phyloP scores from a whole-genome alignment of 2,113 vertebrate genomes.

The Orcinus orca region DNA sequence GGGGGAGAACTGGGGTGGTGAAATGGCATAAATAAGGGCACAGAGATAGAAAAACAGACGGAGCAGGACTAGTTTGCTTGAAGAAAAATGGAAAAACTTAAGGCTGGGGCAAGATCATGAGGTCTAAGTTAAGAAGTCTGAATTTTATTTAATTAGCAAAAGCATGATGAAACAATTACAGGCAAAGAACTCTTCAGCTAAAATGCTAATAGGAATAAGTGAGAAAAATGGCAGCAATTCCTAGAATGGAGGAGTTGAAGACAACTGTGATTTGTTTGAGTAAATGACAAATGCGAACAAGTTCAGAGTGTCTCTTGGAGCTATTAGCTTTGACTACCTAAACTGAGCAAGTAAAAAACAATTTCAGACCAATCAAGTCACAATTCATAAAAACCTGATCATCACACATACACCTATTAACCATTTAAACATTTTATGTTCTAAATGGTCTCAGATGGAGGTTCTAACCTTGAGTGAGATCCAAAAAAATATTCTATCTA shows the following conservation, averaged over 20 bases:
- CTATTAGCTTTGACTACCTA: background rate
- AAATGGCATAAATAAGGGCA: background rate
- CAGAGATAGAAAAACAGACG: background rate
- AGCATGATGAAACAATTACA: background rate
- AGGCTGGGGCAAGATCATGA: background rate
- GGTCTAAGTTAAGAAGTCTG: background rate
- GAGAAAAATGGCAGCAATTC: constrained; percentile 2
- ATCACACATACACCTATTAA: background rate
- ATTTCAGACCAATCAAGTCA: constrained; percentile 23
- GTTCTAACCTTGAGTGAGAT: background rate
- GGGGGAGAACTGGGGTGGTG: background rate
- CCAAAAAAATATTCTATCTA: constrained; percentile 4
- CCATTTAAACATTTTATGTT: background rate
- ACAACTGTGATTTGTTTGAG: background rate
- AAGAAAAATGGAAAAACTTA: background rate
- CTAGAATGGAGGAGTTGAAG: background rate
- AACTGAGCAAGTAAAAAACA: constrained; percentile 32
- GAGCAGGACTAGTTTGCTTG: background rate
- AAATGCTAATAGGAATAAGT: background rate
- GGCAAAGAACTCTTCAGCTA: background rate
- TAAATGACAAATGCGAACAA: constrained; percentile 35
- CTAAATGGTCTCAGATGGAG: background rate
- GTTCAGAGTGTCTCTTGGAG: background rate
- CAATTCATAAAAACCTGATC: constrained; percentile 24
- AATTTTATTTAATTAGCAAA: background rate